Base-by-base conservation (phyloP, 1,140 invertebrate species). In the Pteromalus puparum region DNA sequence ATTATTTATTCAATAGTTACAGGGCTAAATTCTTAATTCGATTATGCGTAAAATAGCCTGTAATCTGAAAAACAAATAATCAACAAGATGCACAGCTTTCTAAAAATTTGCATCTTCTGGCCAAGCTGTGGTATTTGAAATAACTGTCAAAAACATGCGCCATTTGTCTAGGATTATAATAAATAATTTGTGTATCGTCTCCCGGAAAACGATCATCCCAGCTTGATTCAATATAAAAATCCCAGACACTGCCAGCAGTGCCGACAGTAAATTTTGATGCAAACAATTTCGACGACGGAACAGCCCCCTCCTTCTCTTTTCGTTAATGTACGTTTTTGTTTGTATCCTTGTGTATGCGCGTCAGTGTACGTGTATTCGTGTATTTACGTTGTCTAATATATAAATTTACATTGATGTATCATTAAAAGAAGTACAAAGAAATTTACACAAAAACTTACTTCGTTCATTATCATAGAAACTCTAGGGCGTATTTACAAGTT, bases 341-440 rank as follows among this genome's bases (percentile, higher is more conserved):
- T 42, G 38, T 61, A 61, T 61, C 6, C 53, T 61, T 21, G 21
- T n/a, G 61, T 67, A 10, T 67, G 78, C 38, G 26, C 72, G 72
- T 73, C 34, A 68, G 38, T 73, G 38, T 73, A 82, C 1, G 42
- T 15, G 77, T 79, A 53, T 70, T 12, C 10, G 21, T 70, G 34
- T 46, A 75, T 72, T 77, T 42, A 30, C 34, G 15, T 73, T 73
- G 81, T 82, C 78, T 87, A 89, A 87, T 88, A 85, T 87, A 87
- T 86, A 85, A 88, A 84, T 90, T 88, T 89, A 89, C 87, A 88
- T 87, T 86, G 87, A 87, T 82, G 81, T 79, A 81, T 89, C 87
- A 85, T 90, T 91, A 91, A 90, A 92, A 92, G 91, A 92, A 92
- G 89, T 92, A 92, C 90, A 92, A 91, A 92, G 88, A 90, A 90